Base-by-base conservation (phyloP, 2,113 vertebrate species). In the Bubalus kerabau region DNA sequence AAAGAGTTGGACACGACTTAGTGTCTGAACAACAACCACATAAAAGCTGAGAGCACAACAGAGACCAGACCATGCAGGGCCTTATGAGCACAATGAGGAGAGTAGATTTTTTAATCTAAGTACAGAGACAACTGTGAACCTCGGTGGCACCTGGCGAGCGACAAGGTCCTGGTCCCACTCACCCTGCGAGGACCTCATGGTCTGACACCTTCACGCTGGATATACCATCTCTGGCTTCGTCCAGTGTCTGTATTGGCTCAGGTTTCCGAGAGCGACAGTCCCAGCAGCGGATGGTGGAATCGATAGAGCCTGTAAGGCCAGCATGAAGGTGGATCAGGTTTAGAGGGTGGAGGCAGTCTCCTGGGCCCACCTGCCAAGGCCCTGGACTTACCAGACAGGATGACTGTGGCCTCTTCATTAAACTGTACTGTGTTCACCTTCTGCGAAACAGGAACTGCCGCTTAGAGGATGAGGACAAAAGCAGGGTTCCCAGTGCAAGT, bases 341-440 rank as follows among this genome's bases (percentile, higher is more conserved):
- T 54, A 3, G 59, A 7, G 46, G 8, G 1, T 2, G 3, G 56
- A 57, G 50, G 8, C 36, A 59, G 81, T 14, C 48, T 50, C 30
- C 54, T 32, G n/a, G n/a, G 17, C 10, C 15, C n/a, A 23, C 50
- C 32, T 81, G 14, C 13, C 28, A 4, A 81, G 52, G 64, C 9
- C 23, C 43, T 0, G 21, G 30, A 94, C 99, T 99, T 96, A 99
- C 99, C 99, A 0, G 99, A 99, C n/a, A 99, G 92, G 10, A 99
- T 99, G 57, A 99, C 98, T 0, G 99, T 99, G 48, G 99, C 99
- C 95, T 99, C 99, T 96, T 99, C 99, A 3, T 99, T 99, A 97
- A 99, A 99, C 96, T 99, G 99, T 32, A 99, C 99, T 1, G 99
- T 99, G 97, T 99, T 99, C 59, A 99, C 99, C 93, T 99, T 99